Evolutionary conservation across 2,888 invertebrate species (phyloP), one percentile per base, ranked within the genome.

Genomic region (Zygothrica quintamaculata): DNA sequence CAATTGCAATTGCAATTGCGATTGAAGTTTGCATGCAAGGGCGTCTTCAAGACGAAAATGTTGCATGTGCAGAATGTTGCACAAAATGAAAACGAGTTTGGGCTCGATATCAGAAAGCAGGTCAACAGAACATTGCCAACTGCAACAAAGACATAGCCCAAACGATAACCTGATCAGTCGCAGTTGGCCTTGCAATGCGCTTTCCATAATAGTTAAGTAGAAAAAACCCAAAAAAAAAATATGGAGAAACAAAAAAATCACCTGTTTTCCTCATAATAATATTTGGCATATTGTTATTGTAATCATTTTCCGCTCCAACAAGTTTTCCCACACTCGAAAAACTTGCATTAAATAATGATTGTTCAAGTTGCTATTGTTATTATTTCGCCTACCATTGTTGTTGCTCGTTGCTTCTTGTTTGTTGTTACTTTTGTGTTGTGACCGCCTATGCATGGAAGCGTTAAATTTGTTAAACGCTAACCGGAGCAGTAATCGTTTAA

Each of bases 81-180:
- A 37, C 64, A 58, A 72, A 81, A 77, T 69, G 87, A 74, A 86
- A 87, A 86, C 84, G 73, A 78, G 87, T 86, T 84, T 85, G 58
- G 50, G 51, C 44, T 65, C 76, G 52, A 33, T 33, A 25, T 74
- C 65, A 46, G 76, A 84, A 89, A 89, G 86, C 87, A 73, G 88
- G 89, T 89, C 89, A 89, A 75, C 78, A 84, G 87, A 56, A 60
- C 82, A 51, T 74, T 71, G 25, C 37, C 15, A 15, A 13, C 26
- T 43, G 56, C 34, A 47, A 50, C 29, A 48, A 29, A 15, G 39
- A 51, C 34, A 36, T 42, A 18, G 33, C 55, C 57, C 33, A 31
- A 64, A 58, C 43, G 43, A 39, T 52, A 65, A 55, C 26, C 47
- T 57, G 66, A 66, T 67, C 52, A 18, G 9, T 5, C 29, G 29